Conservation (phyloP, 2,113 vertebrate genomes). For the Tupaia tana region DNA sequence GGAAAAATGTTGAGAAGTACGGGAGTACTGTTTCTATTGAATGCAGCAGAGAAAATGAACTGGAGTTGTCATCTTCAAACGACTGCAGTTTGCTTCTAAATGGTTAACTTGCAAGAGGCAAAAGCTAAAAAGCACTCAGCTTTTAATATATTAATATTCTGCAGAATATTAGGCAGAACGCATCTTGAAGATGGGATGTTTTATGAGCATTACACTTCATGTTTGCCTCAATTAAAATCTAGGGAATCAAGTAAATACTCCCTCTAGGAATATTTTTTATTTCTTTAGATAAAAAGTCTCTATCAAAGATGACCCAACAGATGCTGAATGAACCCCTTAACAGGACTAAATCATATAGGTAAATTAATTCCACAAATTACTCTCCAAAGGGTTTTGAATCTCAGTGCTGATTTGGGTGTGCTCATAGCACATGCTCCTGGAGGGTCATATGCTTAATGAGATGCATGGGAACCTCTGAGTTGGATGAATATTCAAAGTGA, state of each 20-base stretch:
- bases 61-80: background rate
- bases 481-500: conserved; percentile 53
- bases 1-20: background rate
- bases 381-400: conserved; percentile 51
- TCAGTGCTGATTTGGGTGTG: background rate
- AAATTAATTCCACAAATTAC: conserved; percentile 63
- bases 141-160: conserved; percentile 38
- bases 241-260: conserved; percentile 58
- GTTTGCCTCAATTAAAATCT: conserved; percentile 67
- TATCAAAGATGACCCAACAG: conserved; percentile 66
- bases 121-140: background rate
- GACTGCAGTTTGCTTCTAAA: background rate
- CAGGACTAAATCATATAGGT: conserved; percentile 36
- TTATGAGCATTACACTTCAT: conserved; percentile 40
- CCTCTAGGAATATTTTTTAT: conserved; percentile 46
- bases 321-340: conserved; percentile 57
- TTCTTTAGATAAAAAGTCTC: conserved; percentile 50
- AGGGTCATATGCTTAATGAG: conserved; percentile 12
- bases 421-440: background rate
- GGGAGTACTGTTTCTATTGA: background rate
- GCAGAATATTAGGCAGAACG: conserved; percentile 33
- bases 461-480: conserved; percentile 21
- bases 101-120: background rate
- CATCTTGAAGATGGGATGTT: conserved; percentile 14
- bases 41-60: background rate